phyloP scores from a whole-genome alignment of 2,797 vertebrate species.

The Furcifer pardalis region DNA sequence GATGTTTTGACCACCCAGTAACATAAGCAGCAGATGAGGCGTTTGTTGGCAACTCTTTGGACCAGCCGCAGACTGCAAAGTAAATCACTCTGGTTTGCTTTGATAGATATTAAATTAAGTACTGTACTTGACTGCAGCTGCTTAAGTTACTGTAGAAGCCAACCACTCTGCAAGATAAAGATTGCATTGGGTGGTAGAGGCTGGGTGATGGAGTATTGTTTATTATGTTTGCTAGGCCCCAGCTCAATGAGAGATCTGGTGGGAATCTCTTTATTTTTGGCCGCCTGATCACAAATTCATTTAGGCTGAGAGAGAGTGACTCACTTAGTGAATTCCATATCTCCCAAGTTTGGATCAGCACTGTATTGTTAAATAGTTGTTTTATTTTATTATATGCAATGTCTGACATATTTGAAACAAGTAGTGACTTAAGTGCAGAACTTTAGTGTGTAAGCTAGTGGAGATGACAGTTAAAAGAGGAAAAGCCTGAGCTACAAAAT shows the following conservation, averaged over 20 bases:
- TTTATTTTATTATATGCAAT: neutral
- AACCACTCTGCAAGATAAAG: too few relatives aligned
- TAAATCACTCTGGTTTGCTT: too few relatives aligned
- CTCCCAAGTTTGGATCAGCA: neutral
- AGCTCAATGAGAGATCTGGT: too few relatives aligned
- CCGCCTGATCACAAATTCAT: too few relatives aligned
- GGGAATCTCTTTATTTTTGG: neutral
- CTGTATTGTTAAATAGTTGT: neutral
- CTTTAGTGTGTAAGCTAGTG: neutral
- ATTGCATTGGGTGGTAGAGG: neutral
- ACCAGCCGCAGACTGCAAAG: neutral
- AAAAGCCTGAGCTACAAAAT: neutral
- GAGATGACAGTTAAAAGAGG: too few relatives aligned
- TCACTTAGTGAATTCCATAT: neutral
- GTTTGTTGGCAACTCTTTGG: neutral
- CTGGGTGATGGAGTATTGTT: neutral
- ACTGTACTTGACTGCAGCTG: neutral
- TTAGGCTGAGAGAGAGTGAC: neutral
- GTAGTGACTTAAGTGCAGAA: neutral
- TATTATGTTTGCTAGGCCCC: neutral
- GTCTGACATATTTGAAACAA: neutral
- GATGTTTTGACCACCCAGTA: neutral
- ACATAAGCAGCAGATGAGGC: neutral
- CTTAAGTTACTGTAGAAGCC: neutral
- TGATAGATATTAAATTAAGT: neutral